Percentiles rank a stretch among this genome's conserved stretches.
phyloP scores from a whole-genome alignment of 2,113 vertebrate species.

The Hypomesus transpacificus region DNA sequence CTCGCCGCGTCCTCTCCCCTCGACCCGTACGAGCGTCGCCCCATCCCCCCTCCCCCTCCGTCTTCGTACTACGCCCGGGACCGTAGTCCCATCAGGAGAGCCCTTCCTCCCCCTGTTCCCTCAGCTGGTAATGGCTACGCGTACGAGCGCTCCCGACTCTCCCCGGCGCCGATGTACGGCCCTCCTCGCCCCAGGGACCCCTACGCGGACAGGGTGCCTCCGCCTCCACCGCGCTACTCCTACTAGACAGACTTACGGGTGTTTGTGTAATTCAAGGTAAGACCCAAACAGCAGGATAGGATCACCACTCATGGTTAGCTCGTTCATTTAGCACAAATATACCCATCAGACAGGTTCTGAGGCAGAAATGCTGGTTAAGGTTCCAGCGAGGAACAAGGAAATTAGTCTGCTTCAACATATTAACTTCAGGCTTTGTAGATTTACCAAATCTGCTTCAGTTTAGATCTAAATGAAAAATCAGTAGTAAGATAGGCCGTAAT shows the following conservation, averaged over 20 bases:
- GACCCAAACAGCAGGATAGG: conserved; percentile 31
- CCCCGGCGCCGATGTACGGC: conserved; percentile 80
- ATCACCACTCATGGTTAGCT: background rate
- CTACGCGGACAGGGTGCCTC: conserved; percentile 74
- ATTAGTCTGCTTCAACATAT: background rate
- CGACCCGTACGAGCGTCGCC: conserved; percentile 82
- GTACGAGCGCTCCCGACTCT: conserved; percentile 85
- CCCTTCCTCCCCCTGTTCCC: conserved; percentile 66
- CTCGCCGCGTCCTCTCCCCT: conserved; percentile 63
- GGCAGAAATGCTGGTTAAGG: no score
- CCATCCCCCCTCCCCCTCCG: conserved; percentile 74
- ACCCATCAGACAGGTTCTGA: background rate
- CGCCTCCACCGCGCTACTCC: conserved; percentile 64
- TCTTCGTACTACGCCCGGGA: conserved; percentile 80
- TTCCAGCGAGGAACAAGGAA: no score
- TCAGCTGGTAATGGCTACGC: conserved; percentile 82
- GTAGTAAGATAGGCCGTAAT: conserved; percentile 26
- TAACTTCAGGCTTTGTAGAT: background rate
- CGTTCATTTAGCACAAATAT: background rate
- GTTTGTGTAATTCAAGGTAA: conserved; percentile 64
- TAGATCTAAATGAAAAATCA: conserved; percentile 14
- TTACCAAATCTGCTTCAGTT: conserved; percentile 11
- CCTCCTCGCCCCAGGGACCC: conserved; percentile 77
- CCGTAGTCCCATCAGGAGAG: conserved; percentile 86
- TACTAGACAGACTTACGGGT: conserved; percentile 58